Conservation (phyloP, 1,140 invertebrate genomes). For the Trichonephila clavata region DNA sequence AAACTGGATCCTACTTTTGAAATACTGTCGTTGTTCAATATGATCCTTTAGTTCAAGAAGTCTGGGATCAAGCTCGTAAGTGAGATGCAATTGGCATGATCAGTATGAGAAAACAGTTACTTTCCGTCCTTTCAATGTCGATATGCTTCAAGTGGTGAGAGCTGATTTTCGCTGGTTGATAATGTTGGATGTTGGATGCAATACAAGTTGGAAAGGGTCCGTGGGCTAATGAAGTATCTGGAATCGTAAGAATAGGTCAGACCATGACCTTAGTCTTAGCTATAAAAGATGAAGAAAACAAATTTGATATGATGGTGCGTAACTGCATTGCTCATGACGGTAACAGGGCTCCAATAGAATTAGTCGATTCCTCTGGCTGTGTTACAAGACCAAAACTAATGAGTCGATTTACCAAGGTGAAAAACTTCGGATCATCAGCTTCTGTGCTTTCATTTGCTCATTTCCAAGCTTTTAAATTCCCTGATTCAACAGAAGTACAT, state of each 20-base stretch:
- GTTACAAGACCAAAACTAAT: constrained; percentile 96
- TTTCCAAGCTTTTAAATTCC: constrained; percentile 84
- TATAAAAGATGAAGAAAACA: constrained; percentile 97
- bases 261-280: constrained; percentile 98
- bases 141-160: constrained; percentile 95
- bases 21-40: constrained; percentile 97
- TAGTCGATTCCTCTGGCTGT: constrained; percentile 95
- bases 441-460: constrained; percentile 96
- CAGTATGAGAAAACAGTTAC: constrained; percentile 97
- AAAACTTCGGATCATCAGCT: constrained; percentile 96
- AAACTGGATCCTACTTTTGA: constrained; percentile 95
- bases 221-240: constrained; percentile 96
- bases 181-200: constrained; percentile 89
- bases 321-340: constrained; percentile 97
- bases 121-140: constrained; percentile 95
- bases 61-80: constrained; percentile 96
- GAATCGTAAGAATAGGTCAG: constrained; percentile 96
- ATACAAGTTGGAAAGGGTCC: constrained; percentile 91
- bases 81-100: constrained; percentile 95
- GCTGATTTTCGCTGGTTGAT: constrained; percentile 96
- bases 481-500: constrained; percentile 79
- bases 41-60: constrained; percentile 96
- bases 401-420: constrained; percentile 96
- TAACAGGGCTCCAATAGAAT: constrained; percentile 93
- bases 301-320: constrained; percentile 96